Evolutionary conservation across 2,113 vertebrate genomes (phyloP), one percentile per base, ranked within the genome.

Genomic region (Columba livia): DNA sequence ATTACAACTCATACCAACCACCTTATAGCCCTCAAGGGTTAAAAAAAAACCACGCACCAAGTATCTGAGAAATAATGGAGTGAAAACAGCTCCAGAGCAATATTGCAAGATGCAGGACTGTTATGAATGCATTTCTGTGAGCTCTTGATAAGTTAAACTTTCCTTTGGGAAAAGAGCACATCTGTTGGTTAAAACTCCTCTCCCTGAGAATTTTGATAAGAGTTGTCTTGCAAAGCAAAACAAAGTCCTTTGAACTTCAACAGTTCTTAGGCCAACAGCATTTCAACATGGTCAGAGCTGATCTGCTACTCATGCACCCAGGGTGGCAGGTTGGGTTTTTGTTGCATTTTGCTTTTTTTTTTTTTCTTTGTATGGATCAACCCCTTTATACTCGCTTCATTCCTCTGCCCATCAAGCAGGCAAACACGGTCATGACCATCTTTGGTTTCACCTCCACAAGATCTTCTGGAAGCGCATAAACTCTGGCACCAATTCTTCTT

Each of bases 401-500:
- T 81, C 99, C 99, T 93, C 99, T 97, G 79, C 99, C 99, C 99
- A 99, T 99, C 98, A 99, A 98, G 97, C 99, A 99, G 34, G 99
- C 99, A 88, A 99, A 99, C 94, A 99, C 98, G 0, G 99, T 99
- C 99, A 99, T 99, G 96, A 99, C 99, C 99, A 99, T 99, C 97
- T 99, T 99, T 24, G 96, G 99, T 77, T 99, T 99, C 93, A 99
- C 97, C 96, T 99, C 99, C 53, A 99, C 98, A 32, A 99, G 97
- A 85, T 99, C 99, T 65, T 99, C 99, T 1, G 99, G 99, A 62
- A 99, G 98, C 61, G 99, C 99, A 4, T 99, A 99, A 38, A 99
- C 98, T 75, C 99, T 98, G 34, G 99, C 98, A 10, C 99, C 99
- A 10, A 99, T 99, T 96, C 99, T 98, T 96, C 99, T 98, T 18